phyloP scores from a whole-genome alignment of 2,797 vertebrate species.

The Alosa sapidissima region DNA sequence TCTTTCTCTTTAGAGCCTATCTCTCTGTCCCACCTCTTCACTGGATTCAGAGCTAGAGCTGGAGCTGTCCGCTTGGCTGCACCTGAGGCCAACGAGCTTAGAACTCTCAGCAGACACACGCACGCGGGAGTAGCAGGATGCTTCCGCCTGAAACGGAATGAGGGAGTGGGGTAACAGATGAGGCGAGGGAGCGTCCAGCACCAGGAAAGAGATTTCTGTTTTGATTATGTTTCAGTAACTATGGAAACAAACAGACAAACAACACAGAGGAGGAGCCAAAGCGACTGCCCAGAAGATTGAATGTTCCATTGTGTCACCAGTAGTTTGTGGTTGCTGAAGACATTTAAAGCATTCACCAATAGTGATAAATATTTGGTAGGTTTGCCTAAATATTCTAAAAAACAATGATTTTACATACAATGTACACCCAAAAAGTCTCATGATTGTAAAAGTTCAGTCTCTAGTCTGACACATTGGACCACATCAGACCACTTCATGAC shows the following conservation, averaged over 20 bases:
- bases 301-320: neutral
- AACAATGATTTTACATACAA: neutral
- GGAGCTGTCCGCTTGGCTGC: constrained; percentile 52
- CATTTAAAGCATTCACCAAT: neutral
- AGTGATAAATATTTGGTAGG: neutral
- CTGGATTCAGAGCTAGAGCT: constrained; percentile 67
- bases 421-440: neutral
- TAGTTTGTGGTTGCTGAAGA: neutral
- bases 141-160: constrained; percentile 43
- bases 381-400: neutral
- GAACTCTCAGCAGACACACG: constrained; percentile 28
- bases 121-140: constrained; percentile 59
- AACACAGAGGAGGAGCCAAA: neutral
- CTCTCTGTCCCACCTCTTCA: constrained; percentile 52
- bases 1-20: neutral
- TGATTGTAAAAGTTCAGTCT: neutral
- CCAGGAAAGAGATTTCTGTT: neutral
- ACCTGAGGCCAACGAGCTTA: constrained; percentile 55
- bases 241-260: neutral
- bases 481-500: neutral
- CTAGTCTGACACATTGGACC: neutral
- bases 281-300: neutral
- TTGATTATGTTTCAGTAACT: neutral
- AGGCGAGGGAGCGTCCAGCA: neutral
- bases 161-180: neutral